Base-by-base conservation (phyloP, 2,888 invertebrate species). In the Willowsia nigromaculata region DNA sequence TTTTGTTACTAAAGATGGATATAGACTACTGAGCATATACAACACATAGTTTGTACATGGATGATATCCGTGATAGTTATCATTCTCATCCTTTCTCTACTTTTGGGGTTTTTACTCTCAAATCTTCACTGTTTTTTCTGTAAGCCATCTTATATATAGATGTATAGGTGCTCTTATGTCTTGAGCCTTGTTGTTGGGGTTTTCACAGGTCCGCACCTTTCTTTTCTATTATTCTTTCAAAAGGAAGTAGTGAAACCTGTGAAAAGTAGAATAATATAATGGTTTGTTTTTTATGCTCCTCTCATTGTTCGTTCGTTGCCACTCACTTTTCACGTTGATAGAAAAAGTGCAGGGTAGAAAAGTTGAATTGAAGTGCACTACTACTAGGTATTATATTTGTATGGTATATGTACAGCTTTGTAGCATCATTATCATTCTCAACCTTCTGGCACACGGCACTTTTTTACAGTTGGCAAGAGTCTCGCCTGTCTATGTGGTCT, bases 381-480 rank as follows among this genome's bases (percentile, higher is more conserved):
- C 53, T 53, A 53, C 43, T 43, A 13, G 5, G 18, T 53, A 53
- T 18, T 5, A 1, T 1, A 53, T n/a, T 5, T 7, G 4, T 18
- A 13, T 53, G 18, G 53, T 18, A 53, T 3, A 3, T 3, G 50
- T n/a, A 53, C n/a, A n/a, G n/a, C n/a, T n/a, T n/a, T n/a, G 53
- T 0, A 53, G 11, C 37, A 37, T 68, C 68, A 27, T 40, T 40
- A 37, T 37, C 40, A 68, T 68, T 40, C 18, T 33, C 68, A 37
- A 62, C 62, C 62, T 30, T 30, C 22, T 68, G 68, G 68, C 68
- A 68, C 68, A 68, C n/a, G 37, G 5, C 33, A 37, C 37, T 22
- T 68, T 65, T 68, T 68, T 37, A 68, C 68, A 68, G 33, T 68
- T 68, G 68, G 68, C 68, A 68, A 68, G 68, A 13, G 11, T 59